Evolutionary conservation across 2,797 vertebrate species (phyloP), one percentile per base, ranked within the genome.

Genomic region (Sebastes diploproa): DNA sequence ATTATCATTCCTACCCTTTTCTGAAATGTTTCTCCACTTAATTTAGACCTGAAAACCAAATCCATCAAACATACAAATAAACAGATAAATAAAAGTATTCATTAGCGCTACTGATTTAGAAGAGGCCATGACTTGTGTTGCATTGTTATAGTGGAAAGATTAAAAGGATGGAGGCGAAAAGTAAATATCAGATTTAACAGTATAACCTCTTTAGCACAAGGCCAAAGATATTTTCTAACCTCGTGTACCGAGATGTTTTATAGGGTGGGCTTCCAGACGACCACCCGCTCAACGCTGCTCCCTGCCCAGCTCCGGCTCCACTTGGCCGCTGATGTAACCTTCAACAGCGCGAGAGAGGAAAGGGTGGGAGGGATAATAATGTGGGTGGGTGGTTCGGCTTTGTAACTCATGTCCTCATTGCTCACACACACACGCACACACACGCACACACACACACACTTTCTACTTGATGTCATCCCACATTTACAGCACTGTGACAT

Each of bases 381-480:
- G 32, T 78, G 66, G 73, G 67, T 68, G 77, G 73, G 54, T 88
- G 75, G 54, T 80, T 85, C 63, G 11, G 80, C 74, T 76, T 82
- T 63, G 32, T 63, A 78, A 68, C 58, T 68, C 63, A 27, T 75
- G 80, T 81, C 82, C 78, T 82, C 75, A 62, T 83, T 73, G 66
- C 74, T 84, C 72, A 54, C 66, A 61, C 56, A 63, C 78, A 64
- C 77, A 52, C 65, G 60, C 73, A 78, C 73, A 25, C 69, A 75
- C 67, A 3, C 65, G 63, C 73, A 80, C 73, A 20, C 68, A 80
- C 73, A 22, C 68, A 72, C 61, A 63, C 69, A 75, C 67, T 76
- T 59, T 83, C 67, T 69, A 84, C 78, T 79, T 75, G 72, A 82
- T 87, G 90, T 90, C 87, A 88, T 59, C 25, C 60, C 63, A 75